phyloP scores from a whole-genome alignment of 1,140 invertebrate genomes.

The Penaeus indicus region DNA sequence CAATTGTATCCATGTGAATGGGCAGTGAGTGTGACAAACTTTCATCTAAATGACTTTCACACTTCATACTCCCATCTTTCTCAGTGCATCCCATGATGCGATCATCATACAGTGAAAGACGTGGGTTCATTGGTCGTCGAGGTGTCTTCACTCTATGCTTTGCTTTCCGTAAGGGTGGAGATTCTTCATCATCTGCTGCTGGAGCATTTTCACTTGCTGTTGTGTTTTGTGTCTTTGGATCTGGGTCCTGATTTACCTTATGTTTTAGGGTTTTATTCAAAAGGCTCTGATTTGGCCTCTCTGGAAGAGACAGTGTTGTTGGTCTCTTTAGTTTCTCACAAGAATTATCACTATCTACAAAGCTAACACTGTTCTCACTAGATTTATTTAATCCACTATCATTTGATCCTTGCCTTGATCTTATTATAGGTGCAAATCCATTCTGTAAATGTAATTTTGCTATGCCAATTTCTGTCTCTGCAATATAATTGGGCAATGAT shows the following conservation, averaged over 20 bases:
- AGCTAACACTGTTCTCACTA: slow-evolving; percentile 61
- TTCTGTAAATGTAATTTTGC: slow-evolving; percentile 62
- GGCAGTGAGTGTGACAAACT: slow-evolving; percentile 51
- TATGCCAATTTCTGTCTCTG: slow-evolving; percentile 64
- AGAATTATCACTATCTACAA: slow-evolving; percentile 61
- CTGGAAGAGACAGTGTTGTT: slow-evolving; percentile 67
- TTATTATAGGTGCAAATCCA: slow-evolving; percentile 55
- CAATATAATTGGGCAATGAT: slow-evolving; percentile 36
- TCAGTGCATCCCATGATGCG: slow-evolving; percentile 56
- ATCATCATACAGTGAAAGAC: slow-evolving; percentile 59
- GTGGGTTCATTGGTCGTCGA: slow-evolving; percentile 53
- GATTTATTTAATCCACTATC: slow-evolving; percentile 64
- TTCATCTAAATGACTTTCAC: slow-evolving; percentile 32
- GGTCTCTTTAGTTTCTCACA: slow-evolving; percentile 65
- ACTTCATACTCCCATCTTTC: slow-evolving; percentile 18
- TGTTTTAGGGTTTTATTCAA: slow-evolving; percentile 69
- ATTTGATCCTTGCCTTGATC: slow-evolving; percentile 61
- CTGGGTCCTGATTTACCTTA: slow-evolving; percentile 58
- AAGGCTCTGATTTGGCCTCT: slow-evolving; percentile 68
- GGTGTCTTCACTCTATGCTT: slow-evolving; percentile 56
- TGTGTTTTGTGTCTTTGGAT: slow-evolving; percentile 13
- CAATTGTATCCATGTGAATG: slow-evolving; percentile 47
- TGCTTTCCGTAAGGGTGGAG: slow-evolving; percentile 52
- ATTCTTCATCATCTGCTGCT: slow-evolving; percentile 39
- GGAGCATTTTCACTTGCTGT: background rate